Evolutionary conservation across 2,797 vertebrate genomes (phyloP).

Genomic region (Malacoctenus gilli): DNA sequence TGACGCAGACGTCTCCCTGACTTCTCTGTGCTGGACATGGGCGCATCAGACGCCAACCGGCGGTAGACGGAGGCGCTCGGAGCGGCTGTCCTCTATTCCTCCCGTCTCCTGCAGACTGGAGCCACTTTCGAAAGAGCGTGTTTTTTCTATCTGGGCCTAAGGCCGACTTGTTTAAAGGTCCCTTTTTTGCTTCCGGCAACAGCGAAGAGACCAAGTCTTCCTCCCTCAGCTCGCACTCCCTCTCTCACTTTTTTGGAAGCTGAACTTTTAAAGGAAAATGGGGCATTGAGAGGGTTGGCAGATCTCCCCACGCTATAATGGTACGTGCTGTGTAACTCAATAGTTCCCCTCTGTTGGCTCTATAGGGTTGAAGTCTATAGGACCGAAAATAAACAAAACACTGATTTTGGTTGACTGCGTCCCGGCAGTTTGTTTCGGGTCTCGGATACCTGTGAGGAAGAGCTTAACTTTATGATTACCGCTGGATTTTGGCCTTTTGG

Average conservation of each 20-base stretch:
- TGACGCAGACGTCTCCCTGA: slow-evolving; percentile 67
- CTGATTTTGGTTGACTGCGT: slow-evolving; percentile 14
- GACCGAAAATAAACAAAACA: slow-evolving; percentile 51
- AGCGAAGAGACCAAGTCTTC: slow-evolving; percentile 79
- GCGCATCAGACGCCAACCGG: slow-evolving; percentile 59
- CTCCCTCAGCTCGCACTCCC: slow-evolving; percentile 73
- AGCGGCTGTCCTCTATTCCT: slow-evolving; percentile 56
- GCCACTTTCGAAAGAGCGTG: slow-evolving; percentile 68
- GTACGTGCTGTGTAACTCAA: slow-evolving; percentile 86
- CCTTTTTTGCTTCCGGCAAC: slow-evolving; percentile 83
- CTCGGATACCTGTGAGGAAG: slow-evolving; percentile 1
- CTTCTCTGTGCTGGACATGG: slow-evolving; percentile 68
- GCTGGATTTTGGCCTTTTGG: slow-evolving; percentile 19
- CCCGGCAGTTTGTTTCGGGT: slow-evolving; percentile 6
- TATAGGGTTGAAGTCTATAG: slow-evolving; percentile 68
- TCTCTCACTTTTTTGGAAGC: slow-evolving; percentile 82
- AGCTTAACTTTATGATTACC: slow-evolving; percentile 22
- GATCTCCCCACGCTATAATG: slow-evolving; percentile 85
- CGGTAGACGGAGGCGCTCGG: slow-evolving; percentile 53
- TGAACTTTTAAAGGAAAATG: slow-evolving; percentile 86
- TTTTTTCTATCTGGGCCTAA: slow-evolving; percentile 70
- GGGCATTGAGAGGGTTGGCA: slow-evolving; percentile 86
- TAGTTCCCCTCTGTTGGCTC: slow-evolving; percentile 67
- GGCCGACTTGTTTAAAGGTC: slow-evolving; percentile 80
- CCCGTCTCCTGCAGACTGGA: slow-evolving; percentile 66